Evolutionary conservation across 2,888 invertebrate species (phyloP).

Genomic region (Holacanthella duospinosa): DNA sequence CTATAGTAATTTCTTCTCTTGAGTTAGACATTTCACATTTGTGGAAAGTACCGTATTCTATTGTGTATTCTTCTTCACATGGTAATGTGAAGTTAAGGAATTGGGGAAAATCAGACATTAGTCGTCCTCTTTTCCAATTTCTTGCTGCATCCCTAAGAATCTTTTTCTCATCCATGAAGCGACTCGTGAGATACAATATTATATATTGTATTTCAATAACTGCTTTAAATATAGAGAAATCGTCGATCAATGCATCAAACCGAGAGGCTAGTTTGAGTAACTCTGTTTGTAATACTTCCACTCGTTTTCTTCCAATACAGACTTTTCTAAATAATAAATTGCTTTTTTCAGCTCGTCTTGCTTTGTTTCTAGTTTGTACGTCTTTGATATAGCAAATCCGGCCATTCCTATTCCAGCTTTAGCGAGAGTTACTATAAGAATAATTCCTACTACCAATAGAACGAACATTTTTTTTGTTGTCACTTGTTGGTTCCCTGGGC

Average conservation of each 20-base stretch:
- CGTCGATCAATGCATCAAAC: not conserved
- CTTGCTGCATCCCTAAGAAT: not conserved
- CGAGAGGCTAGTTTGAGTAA: not conserved
- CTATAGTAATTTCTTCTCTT: constrained; percentile 7
- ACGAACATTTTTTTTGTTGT: not conserved
- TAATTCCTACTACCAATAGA: not conserved
- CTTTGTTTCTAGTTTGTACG: not conserved
- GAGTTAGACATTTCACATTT: constrained; percentile 2
- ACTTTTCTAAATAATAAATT: too few relatives aligned
- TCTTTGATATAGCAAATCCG: not conserved
- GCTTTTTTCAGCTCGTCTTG: too few relatives aligned
- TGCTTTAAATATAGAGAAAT: not conserved
- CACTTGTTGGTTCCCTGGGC: not conserved
- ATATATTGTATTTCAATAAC: not conserved
- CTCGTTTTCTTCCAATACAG: not conserved
- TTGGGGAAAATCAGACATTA: not conserved
- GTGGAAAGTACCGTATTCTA: constrained; percentile 16
- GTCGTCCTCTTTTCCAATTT: not conserved
- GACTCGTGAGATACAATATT: not conserved
- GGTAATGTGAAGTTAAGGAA: constrained; percentile 10
- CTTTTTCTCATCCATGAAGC: not conserved
- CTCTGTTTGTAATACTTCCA: not conserved
- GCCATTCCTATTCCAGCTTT: not conserved
- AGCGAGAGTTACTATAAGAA: not conserved
- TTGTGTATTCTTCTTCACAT: constrained; percentile 3